These are phyloP conservation scores for Coptodon rendalli DNA, from an alignment of 2,113 vertebrate genomes.

Conservation along the genomic window DNA sequence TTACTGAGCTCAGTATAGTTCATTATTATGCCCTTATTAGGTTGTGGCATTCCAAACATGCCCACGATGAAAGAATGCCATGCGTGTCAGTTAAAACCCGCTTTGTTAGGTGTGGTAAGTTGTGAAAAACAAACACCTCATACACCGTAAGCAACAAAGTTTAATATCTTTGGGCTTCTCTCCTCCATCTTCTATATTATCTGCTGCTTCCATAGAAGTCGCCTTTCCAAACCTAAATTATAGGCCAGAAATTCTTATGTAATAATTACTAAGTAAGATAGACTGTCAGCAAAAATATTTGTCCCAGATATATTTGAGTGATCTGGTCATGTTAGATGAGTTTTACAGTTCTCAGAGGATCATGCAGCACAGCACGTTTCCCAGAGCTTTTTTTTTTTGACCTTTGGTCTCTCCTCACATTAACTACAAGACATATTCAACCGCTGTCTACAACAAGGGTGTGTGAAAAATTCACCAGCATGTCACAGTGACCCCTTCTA, in stretches of 20 bases:
- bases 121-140: constrained; percentile 11
- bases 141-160: neutral
- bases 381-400: neutral
- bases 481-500: neutral
- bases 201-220: constrained; percentile 3
- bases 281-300: constrained; percentile 6
- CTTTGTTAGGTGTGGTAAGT: neutral
- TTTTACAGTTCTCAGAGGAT: neutral
- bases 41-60: neutral
- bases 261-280: constrained; percentile 34
- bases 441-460: neutral
- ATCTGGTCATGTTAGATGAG: neutral
- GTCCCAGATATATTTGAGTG: constrained; percentile 10
- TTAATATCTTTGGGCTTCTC: neutral
- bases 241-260: constrained; percentile 11
- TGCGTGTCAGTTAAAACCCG: neutral
- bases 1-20: neutral
- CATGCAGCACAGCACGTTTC: constrained; percentile 13
- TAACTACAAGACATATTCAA: neutral
- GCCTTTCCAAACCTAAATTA: constrained; percentile 46
- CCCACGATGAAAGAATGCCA: neutral
- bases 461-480: neutral
- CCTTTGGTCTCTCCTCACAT: constrained; percentile 17
- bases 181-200: neutral
- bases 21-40: neutral